phyloP scores from a whole-genome alignment of 2,888 invertebrate genomes.

The Drosophila tripunctata region DNA sequence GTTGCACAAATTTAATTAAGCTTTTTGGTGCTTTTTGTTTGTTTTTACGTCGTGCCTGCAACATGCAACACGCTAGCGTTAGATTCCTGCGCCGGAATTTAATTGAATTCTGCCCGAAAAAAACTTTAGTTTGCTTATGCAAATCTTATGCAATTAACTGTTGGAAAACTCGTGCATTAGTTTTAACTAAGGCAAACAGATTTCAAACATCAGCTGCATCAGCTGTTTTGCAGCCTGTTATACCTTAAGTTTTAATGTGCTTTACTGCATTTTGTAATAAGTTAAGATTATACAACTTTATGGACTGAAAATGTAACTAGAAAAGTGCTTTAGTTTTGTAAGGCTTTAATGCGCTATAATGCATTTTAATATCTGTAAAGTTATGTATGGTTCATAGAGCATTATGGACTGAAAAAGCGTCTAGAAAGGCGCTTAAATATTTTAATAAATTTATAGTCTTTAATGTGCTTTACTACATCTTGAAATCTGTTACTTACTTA shows the following conservation, averaged over 20 bases:
- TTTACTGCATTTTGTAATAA: too few relatives aligned
- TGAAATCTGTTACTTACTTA: too few relatives aligned
- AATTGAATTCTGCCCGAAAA: constrained; percentile 41
- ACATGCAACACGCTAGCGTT: constrained; percentile 48
- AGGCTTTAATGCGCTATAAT: too few relatives aligned
- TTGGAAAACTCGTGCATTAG: constrained; percentile 40
- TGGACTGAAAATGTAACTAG: too few relatives aligned
- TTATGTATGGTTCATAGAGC: too few relatives aligned
- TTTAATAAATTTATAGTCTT: too few relatives aligned
- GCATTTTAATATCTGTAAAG: too few relatives aligned
- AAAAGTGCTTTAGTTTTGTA: too few relatives aligned
- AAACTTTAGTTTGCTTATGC: constrained; percentile 54
- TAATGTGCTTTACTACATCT: too few relatives aligned
- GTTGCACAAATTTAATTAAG: constrained; percentile 43
- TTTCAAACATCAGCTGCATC: constrained; percentile 17
- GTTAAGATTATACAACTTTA: too few relatives aligned
- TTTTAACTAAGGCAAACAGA: constrained; percentile 17
- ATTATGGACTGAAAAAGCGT: too few relatives aligned
- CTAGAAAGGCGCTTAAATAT: too few relatives aligned
- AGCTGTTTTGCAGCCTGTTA: constrained; percentile 4
- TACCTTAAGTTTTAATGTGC: neutral
- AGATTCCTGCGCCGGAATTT: constrained; percentile 23
- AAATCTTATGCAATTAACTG: constrained; percentile 66
- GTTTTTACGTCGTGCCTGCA: constrained; percentile 20
- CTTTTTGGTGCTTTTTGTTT: constrained; percentile 22